These are phyloP conservation scores for Megamerina dolium DNA, from an alignment of 2,888 invertebrate genomes.

Conservation along the genomic window DNA sequence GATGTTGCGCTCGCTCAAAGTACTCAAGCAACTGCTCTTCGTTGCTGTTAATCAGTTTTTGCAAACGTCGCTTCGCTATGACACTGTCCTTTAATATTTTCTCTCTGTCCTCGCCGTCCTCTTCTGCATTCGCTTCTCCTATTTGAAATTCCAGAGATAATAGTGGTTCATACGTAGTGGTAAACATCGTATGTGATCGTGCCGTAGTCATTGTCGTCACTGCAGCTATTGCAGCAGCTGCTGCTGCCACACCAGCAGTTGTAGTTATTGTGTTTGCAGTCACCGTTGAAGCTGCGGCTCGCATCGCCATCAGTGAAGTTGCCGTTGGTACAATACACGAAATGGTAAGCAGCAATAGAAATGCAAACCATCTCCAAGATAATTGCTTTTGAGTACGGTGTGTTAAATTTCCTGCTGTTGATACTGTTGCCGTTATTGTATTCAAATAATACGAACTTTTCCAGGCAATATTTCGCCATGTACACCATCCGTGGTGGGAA, in stretches of 20 bases:
- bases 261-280: background rate
- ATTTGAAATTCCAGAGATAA: too few species aligned
- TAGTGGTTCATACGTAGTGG: too few species aligned
- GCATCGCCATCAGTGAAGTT: background rate
- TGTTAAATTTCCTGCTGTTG: background rate
- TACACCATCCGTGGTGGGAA: slow-evolving; percentile 3
- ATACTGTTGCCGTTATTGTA: background rate
- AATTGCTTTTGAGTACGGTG: too few species aligned
- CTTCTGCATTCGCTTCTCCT: too few species aligned
- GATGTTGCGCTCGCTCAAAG: background rate
- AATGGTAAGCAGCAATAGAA: background rate
- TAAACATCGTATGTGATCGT: too few species aligned
- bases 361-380: background rate
- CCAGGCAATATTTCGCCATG: too few species aligned
- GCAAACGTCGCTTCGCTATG: background rate
- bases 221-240: background rate
- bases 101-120: too few species aligned
- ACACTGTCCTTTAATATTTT: background rate
- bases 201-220: background rate
- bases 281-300: background rate
- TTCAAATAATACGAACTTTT: background rate
- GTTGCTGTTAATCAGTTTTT: background rate
- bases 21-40: background rate
- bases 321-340: background rate
- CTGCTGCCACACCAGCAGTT: too few species aligned